Evolutionary conservation across 2,888 invertebrate species (phyloP), one percentile per base, ranked within the genome.

Genomic region (Autographa gamma): DNA sequence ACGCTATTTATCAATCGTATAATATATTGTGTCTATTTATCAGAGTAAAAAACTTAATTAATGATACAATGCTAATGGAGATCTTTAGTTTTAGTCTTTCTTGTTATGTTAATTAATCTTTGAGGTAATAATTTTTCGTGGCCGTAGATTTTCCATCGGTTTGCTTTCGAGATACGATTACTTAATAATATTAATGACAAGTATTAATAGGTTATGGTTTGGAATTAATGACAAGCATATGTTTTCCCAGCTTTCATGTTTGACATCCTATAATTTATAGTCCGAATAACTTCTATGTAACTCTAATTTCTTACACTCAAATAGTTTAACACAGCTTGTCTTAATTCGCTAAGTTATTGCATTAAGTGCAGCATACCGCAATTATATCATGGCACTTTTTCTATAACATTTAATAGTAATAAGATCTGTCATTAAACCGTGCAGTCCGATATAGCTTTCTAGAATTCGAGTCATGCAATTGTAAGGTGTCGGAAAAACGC

Each of bases 401-500:
- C 59, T 66, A 58, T 59, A 72, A 71, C 73, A 71, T 77, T 76
- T 75, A 71, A 72, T 72, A 73, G 74, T 72, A 71, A 77, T 76
- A 83, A 77, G 78, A 82, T 74, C 74, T 83, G 82, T 86, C 85
- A 89, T 87, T 90, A 85, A 85, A 89, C 88, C 83, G 84, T 85
- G 86, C 85, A 83, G 82, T 86, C 82, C 85, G 80, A 89, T 89
- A 92, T 92, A 90, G 90, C 94, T 95, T 93, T 95, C 94, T 95
- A 95, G 94, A 94, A 95, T 95, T 94, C 92, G 87, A 93, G 89
- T 88, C 92, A 94, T 93, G 93, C 94, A 91, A 92, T 94, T 93
- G 94, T 92, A 90, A 94, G 95, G 95, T 95, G 95, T 93, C 87
- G 93, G 95, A 95, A 95, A 95, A 95, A 95, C 94, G 91, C 88